Conservation (phyloP, 2,113 vertebrate genomes). For the Epinephelus cyanopodus region DNA sequence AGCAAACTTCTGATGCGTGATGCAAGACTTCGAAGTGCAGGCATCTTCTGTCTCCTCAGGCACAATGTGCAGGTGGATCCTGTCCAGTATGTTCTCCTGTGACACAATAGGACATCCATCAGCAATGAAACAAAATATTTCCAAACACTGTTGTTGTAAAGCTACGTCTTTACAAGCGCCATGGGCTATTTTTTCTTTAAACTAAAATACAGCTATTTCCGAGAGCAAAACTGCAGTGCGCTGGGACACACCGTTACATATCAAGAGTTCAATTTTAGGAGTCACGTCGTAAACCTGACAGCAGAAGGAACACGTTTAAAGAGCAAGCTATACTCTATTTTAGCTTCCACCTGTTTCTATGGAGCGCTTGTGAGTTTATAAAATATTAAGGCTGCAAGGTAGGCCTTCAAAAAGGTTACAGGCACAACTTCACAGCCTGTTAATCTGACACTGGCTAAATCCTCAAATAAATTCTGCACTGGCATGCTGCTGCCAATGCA, state of each 20-base stretch:
- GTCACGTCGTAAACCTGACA: not conserved
- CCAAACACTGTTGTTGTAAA: not conserved
- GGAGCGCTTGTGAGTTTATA: slow-evolving; percentile 46
- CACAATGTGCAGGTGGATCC: slow-evolving; percentile 96
- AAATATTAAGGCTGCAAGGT: slow-evolving; percentile 68
- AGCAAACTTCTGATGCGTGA: slow-evolving; percentile 98
- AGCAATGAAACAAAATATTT: not conserved
- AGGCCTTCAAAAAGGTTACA: slow-evolving; percentile 56
- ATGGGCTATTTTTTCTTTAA: not conserved
- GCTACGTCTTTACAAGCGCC: not conserved
- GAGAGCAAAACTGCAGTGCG: not conserved
- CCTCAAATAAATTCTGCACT: slow-evolving; percentile 48
- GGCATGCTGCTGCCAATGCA: slow-evolving; percentile 31
- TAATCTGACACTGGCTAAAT: slow-evolving; percentile 60
- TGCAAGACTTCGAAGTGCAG: slow-evolving; percentile 96
- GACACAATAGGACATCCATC: slow-evolving; percentile 22
- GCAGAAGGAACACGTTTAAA: slow-evolving; percentile 26
- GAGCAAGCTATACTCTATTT: slow-evolving; percentile 13
- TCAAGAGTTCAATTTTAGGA: not conserved
- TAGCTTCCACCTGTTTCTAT: slow-evolving; percentile 44
- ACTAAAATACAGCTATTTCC: not conserved
- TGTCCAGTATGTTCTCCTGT: slow-evolving; percentile 95
- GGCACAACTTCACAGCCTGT: slow-evolving; percentile 56
- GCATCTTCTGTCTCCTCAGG: slow-evolving; percentile 92
- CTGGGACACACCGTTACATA: not conserved